phyloP scores from a whole-genome alignment of 2,888 invertebrate genomes.

The Pyrrhosoma nymphula region DNA sequence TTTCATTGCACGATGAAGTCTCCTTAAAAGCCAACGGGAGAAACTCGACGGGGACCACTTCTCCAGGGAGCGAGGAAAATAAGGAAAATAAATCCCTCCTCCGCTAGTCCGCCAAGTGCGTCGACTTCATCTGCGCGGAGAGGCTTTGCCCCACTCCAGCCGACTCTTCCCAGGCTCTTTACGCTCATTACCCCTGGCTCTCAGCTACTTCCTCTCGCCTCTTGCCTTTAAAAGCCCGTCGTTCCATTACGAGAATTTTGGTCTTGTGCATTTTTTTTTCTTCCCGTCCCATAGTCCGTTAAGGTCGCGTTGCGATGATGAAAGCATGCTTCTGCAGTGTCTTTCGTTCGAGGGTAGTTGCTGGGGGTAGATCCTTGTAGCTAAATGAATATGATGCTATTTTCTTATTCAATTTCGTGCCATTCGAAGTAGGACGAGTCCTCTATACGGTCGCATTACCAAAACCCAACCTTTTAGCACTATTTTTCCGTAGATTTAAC shows the following conservation, averaged over 20 bases:
- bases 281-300: background rate
- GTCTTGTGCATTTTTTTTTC: background rate
- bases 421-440: no score
- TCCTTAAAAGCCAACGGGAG: background rate
- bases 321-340: background rate
- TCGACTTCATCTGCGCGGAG: background rate
- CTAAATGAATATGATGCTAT: no score
- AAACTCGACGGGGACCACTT: no score
- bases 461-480: no score
- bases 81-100: background rate
- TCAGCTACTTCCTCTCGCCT: background rate
- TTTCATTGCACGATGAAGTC: no score
- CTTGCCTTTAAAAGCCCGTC: no score
- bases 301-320: background rate
- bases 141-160: background rate
- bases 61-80: background rate
- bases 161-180: background rate
- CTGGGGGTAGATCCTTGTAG: no score
- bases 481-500: no score
- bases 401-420: no score
- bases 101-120: background rate
- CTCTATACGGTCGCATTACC: no score
- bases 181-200: background rate
- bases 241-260: background rate
- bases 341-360: background rate